phyloP scores from a whole-genome alignment of 2,113 vertebrate genomes.

The Sylvia atricapilla region DNA sequence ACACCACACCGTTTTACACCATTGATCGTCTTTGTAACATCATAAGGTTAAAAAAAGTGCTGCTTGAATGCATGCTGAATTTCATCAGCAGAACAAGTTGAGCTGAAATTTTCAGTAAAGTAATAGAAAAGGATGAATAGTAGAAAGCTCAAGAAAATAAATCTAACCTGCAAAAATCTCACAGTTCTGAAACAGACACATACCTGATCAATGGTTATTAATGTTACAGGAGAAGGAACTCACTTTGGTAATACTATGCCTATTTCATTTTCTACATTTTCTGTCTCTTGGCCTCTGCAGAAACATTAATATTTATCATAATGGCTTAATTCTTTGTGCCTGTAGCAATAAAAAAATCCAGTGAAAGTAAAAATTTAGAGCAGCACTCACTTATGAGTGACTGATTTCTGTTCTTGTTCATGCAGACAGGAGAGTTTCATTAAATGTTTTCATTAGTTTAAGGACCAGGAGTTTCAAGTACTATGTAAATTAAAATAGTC shows the following conservation, averaged over 20 bases:
- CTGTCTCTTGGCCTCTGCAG: background rate
- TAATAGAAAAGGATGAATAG: background rate
- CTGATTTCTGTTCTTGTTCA: background rate
- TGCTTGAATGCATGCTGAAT: background rate
- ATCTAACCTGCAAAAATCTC: background rate
- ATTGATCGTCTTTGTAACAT: background rate
- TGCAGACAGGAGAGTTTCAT: background rate
- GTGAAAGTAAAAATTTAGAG: background rate
- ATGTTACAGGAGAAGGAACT: background rate
- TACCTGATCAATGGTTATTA: background rate
- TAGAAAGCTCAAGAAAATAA: background rate
- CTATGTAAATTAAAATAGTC: background rate
- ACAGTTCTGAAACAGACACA: background rate
- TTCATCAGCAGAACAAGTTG: background rate
- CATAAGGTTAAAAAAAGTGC: rapidly evolving
- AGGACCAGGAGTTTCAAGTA: background rate
- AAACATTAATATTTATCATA: background rate
- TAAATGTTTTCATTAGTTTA: background rate
- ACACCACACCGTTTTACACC: background rate
- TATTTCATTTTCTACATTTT: background rate
- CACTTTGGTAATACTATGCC: background rate
- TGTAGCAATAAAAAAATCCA: background rate
- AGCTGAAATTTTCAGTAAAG: background rate
- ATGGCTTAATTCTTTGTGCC: background rate
- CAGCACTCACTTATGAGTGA: background rate